Percentiles rank a stretch among this genome's conserved stretches.
These are phyloP conservation scores for Meteorus colon DNA, from an alignment of 2,888 invertebrate genomes.

Conservation along the genomic window DNA sequence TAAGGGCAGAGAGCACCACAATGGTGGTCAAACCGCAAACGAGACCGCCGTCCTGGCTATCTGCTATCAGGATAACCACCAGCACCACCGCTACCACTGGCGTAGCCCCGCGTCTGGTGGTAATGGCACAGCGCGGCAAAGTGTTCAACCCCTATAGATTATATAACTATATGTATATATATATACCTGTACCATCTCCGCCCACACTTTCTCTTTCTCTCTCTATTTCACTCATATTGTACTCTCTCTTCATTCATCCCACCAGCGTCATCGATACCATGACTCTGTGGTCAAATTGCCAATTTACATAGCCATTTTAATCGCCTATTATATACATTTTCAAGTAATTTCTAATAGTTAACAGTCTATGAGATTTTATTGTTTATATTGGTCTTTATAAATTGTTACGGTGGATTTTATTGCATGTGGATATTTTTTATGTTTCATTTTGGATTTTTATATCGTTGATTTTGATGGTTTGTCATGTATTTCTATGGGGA, in stretches of 20 bases:
- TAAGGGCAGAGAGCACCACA: slow-evolving; percentile 70
- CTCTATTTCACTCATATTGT: neutral
- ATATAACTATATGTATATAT: slow-evolving; percentile 27
- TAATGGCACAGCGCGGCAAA: slow-evolving; percentile 32
- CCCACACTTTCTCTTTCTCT: slow-evolving; percentile 11
- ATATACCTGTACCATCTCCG: slow-evolving; percentile 14
- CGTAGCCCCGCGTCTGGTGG: slow-evolving; percentile 53
- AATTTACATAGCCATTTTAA: slow-evolving; percentile 7
- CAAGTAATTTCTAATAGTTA: neutral
- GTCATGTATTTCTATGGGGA: no score
- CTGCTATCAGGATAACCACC: slow-evolving; percentile 73
- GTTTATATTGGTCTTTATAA: neutral
- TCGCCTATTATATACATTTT: neutral
- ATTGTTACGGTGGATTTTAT: neutral
- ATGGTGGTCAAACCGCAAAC: slow-evolving; percentile 73
- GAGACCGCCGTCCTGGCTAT: slow-evolving; percentile 73
- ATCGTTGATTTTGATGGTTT: no score
- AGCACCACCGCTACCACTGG: slow-evolving; percentile 59
- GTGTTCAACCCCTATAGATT: slow-evolving; percentile 38
- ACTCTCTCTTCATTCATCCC: slow-evolving; percentile 43
- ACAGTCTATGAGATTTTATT: neutral
- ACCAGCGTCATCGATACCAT: slow-evolving; percentile 40
- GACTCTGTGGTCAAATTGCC: slow-evolving; percentile 17
- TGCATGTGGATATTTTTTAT: neutral
- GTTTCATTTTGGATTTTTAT: no score